Evolutionary conservation across 2,113 vertebrate species (phyloP), one percentile per base, ranked within the genome.

Genomic region (Trochalopteron elliotii): DNA sequence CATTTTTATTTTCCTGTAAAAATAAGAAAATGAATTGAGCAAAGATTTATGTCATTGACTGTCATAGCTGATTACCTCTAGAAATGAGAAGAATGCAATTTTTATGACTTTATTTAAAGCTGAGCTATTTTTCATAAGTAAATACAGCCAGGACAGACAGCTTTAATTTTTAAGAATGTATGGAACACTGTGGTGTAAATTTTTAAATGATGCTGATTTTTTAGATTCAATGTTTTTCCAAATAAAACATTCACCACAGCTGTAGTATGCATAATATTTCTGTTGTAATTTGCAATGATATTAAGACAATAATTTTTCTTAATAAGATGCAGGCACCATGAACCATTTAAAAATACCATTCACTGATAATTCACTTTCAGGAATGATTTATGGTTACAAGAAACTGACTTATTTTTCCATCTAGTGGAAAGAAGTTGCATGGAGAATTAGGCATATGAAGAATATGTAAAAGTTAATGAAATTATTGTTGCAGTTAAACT

Each of bases 21-120:
- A 92, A 95, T 93, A 87, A 97, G 74, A 94, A 97, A 97, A 94
- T 90, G 64, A 98, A 95, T 93, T 96, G 60, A 96, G 64, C 56
- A 97, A 96, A 98, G 94, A 98, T 98, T 98, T 98, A 97, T 97
- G 85, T 77, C 95, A 93, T 64, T 97, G 96, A 94, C 94, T 97
- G 94, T 97, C 96, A 97, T 96, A 98, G 95, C 87, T 97, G 97
- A 98, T 98, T 98, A 98, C 97, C 94, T 95, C 91, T 64, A 93
- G 87, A 98, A 97, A 97, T 97, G 94, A 96, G 88, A 97, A 96
- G 91, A 97, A 97, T 97, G 84, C 69, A 98, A 97, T 98, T 97
- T 98, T 98, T 98, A 97, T 97, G 84, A 94, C 84, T 97, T 97
- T 97, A 94, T 97, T 95, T 97, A 97, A 98, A 97, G 93, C 87